Percentiles rank a stretch among this genome's conserved stretches.
Evolutionary conservation across 2,797 vertebrate species (phyloP).

Genomic region (Rhynchotus rufescens): DNA sequence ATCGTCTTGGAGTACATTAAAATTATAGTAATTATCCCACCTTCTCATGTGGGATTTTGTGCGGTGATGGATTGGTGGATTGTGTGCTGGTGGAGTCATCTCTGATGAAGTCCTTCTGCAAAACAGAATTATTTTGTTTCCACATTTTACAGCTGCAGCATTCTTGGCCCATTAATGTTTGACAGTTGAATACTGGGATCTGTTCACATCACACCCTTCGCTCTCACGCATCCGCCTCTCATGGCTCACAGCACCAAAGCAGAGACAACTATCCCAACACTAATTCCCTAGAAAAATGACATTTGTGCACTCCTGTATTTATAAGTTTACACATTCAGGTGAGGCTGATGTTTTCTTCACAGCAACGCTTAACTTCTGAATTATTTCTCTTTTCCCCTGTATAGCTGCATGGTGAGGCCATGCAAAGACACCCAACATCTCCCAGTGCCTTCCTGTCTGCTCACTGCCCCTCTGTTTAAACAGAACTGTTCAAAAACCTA

Average conservation of each 20-base stretch:
- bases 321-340: neutral
- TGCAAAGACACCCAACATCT: neutral
- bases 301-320: neutral
- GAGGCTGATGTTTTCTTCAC: neutral
- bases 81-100: slow-evolving; percentile 6
- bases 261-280: neutral
- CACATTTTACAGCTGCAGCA: neutral
- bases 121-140: slow-evolving; percentile 42
- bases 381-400: neutral
- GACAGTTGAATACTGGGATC: neutral
- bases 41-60: slow-evolving; percentile 59
- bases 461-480: neutral
- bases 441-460: neutral
- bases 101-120: slow-evolving; percentile 22
- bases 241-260: neutral
- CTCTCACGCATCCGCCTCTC: neutral
- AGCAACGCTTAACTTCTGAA: neutral
- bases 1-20: slow-evolving; percentile 55
- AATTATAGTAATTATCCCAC: slow-evolving; percentile 77
- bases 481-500: neutral
- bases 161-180: slow-evolving; percentile 13
- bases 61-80: slow-evolving; percentile 32
- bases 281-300: neutral
- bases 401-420: accelerated
- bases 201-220: neutral